phyloP scores from a whole-genome alignment of 2,797 vertebrate genomes.

The Diplodus puntazzo region DNA sequence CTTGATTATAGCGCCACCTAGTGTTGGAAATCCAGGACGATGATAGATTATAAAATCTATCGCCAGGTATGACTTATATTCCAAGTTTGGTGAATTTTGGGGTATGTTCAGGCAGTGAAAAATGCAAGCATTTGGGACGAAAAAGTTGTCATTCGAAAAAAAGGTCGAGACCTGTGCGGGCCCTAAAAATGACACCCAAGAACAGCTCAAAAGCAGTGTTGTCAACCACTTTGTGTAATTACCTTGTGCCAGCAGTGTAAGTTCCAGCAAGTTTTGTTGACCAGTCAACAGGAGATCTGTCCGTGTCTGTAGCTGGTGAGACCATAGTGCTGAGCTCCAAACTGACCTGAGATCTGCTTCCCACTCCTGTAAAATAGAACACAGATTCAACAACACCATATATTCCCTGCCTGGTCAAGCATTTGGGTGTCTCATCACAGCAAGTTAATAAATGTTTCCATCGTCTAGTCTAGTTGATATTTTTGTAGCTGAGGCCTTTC shows the following conservation, averaged over 20 bases:
- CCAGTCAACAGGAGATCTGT: constrained; percentile 61
- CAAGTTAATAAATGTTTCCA: background rate
- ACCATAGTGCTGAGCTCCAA: constrained; percentile 74
- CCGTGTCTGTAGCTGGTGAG: constrained; percentile 59
- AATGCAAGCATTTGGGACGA: no score
- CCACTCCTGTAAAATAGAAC: constrained; percentile 61
- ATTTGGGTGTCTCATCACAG: constrained; percentile 3
- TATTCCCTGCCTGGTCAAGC: background rate
- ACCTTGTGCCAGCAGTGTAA: constrained; percentile 63
- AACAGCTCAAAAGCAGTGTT: background rate
- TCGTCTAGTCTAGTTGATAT: background rate
- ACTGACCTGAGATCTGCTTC: constrained; percentile 76
- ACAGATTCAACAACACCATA: constrained; percentile 2
- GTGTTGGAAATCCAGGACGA: no score
- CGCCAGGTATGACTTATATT: no score
- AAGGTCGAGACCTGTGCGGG: no score
- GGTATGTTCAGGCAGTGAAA: no score
- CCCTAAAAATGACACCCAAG: background rate
- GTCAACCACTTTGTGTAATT: constrained; percentile 17
- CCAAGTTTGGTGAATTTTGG: no score
- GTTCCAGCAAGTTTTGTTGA: constrained; percentile 60
- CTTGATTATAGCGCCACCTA: no score
- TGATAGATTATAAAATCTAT: no score
- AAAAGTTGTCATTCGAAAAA: no score
- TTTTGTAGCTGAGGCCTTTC: background rate